These are phyloP conservation scores for Antigone vipio DNA, from an alignment of 2,113 vertebrate species.

Conservation along the genomic window DNA sequence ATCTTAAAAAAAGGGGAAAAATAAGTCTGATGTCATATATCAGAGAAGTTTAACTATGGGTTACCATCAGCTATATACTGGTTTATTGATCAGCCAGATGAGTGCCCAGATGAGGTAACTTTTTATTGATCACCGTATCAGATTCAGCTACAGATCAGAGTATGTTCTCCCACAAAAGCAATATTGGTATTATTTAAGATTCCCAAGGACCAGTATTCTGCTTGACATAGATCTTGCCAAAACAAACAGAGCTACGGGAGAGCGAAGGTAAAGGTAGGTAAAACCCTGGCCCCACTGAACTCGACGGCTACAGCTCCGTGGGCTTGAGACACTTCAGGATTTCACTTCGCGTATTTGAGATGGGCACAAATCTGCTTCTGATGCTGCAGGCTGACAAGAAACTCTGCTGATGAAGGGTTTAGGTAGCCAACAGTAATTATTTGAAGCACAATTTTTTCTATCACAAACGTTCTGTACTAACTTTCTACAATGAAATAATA, in stretches of 20 bases:
- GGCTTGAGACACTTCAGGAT: neutral
- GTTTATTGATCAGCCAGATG: slow-evolving; percentile 24
- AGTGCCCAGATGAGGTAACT: neutral
- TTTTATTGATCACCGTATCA: slow-evolving; percentile 14
- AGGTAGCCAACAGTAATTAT: neutral
- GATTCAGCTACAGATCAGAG: slow-evolving; percentile 25
- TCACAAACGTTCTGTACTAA: neutral
- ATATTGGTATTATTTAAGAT: neutral
- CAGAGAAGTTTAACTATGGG: neutral
- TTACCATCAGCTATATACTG: neutral
- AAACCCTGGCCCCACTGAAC: neutral
- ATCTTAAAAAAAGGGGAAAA: neutral
- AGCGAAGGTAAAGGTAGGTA: neutral
- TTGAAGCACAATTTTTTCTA: neutral
- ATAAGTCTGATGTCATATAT: neutral
- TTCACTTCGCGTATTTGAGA: neutral
- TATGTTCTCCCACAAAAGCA: neutral
- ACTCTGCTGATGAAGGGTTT: neutral
- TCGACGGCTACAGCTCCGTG: neutral
- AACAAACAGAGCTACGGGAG: neutral
- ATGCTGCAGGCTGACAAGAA: neutral
- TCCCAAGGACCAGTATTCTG: neutral
- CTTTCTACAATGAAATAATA: neutral
- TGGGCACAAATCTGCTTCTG: neutral
- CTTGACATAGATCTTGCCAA: neutral